phyloP scores from a whole-genome alignment of 2,888 invertebrate species.

The Zaprionus bogoriensis region DNA sequence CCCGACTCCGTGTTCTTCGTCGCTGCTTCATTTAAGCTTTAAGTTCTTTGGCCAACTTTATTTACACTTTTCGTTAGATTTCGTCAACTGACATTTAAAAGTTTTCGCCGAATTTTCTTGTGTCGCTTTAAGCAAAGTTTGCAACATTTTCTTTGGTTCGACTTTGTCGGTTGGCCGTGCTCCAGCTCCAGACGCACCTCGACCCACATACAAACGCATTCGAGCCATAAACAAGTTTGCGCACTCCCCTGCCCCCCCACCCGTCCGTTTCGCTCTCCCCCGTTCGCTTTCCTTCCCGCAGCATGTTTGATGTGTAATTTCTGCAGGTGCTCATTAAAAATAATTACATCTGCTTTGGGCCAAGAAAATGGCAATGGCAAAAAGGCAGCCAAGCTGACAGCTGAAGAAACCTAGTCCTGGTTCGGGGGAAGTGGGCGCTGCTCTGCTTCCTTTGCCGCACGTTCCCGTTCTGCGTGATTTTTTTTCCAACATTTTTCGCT shows the following conservation, averaged over 20 bases:
- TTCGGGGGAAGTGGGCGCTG: background rate
- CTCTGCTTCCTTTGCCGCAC: background rate
- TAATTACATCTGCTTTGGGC: constrained; percentile 72
- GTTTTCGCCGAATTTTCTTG: constrained; percentile 12
- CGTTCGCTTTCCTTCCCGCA: background rate
- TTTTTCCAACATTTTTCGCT: background rate
- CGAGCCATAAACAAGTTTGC: constrained; percentile 50
- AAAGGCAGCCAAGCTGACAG: constrained; percentile 59
- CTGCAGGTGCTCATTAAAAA: constrained; percentile 75
- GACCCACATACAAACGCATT: constrained; percentile 36
- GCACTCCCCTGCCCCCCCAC: constrained; percentile 3
- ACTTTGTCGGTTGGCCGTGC: constrained; percentile 7
- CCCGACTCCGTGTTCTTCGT: constrained; percentile 14
- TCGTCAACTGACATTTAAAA: constrained; percentile 33
- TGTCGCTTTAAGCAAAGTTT: constrained; percentile 36
- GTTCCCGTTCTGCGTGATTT: background rate
- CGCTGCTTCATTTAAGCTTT: constrained; percentile 15
- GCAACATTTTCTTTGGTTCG: constrained; percentile 8
- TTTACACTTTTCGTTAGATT: constrained; percentile 39
- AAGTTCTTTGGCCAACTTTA: constrained; percentile 42
- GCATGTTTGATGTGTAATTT: constrained; percentile 74
- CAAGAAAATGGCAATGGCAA: constrained; percentile 52
- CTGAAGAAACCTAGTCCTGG: constrained; percentile 40
- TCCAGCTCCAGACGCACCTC: no score
- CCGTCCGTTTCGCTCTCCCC: no score